These are phyloP conservation scores for Otis tarda DNA, from an alignment of 2,113 vertebrate species.

Conservation along the genomic window DNA sequence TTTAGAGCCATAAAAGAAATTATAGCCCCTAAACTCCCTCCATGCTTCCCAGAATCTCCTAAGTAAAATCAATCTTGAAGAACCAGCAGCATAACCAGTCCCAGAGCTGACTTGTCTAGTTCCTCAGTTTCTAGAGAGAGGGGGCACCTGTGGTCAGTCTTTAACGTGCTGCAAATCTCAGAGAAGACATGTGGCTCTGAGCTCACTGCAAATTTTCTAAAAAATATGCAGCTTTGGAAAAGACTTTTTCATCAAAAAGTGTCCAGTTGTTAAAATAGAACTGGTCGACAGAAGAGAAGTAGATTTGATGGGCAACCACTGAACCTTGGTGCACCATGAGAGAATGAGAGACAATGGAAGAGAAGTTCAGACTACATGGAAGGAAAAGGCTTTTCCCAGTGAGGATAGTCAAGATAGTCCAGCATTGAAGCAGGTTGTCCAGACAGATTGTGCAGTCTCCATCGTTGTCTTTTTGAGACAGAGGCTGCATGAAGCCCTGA, in stretches of 20 bases:
- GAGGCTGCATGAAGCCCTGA: not conserved
- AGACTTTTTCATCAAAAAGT: not conserved
- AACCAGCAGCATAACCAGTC: not conserved
- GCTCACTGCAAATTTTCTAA: not conserved
- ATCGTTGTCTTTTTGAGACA: not conserved
- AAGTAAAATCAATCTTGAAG: not conserved
- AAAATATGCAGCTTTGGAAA: not conserved
- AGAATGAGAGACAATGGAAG: not conserved
- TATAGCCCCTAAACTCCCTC: not conserved
- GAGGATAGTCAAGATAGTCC: not conserved
- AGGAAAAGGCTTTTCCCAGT: not conserved
- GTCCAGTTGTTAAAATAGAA: not conserved
- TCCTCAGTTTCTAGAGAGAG: not conserved
- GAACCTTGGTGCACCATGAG: not conserved
- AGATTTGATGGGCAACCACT: not conserved
- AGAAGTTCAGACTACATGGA: not conserved
- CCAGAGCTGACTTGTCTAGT: not conserved
- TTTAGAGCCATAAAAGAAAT: not conserved
- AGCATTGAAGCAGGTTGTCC: not conserved
- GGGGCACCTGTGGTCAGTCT: not conserved
- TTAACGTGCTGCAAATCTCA: not conserved
- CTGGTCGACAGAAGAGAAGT: not conserved
- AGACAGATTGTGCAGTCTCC: not conserved
- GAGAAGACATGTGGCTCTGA: not conserved
- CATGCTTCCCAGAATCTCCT: not conserved